Percentiles rank a stretch among this genome's conserved stretches.
Evolutionary conservation across 2,888 invertebrate genomes (phyloP).

Genomic region (Brassicogethes aeneus): DNA sequence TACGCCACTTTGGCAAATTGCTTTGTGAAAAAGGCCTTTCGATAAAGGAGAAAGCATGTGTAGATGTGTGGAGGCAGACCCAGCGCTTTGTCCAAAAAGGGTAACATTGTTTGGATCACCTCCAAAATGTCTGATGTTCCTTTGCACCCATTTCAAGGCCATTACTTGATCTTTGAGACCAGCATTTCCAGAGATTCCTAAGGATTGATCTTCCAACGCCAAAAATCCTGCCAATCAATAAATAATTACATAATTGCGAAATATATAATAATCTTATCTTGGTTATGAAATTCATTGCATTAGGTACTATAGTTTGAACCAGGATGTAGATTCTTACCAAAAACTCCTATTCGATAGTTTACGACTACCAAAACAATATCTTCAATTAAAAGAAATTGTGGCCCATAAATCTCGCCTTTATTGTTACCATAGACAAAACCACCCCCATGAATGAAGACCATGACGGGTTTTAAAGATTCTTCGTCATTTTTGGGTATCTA

Average conservation of each 20-base stretch:
- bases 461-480: conserved; percentile 24
- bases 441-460: conserved; percentile 47
- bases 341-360: conserved; percentile 41
- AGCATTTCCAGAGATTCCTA: conserved; percentile 46
- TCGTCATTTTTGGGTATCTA: no score
- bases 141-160: conserved; percentile 45
- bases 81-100: conserved; percentile 47
- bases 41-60: conserved; percentile 44
- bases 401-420: conserved; percentile 30
- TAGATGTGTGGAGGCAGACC: conserved; percentile 42
- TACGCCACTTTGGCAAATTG: conserved; percentile 33
- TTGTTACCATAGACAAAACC: conserved; percentile 42
- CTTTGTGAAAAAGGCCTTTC: conserved; percentile 36
- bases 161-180: conserved; percentile 46
- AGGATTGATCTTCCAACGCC: conserved; percentile 38
- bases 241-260: no score
- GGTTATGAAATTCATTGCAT: no score
- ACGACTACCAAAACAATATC: conserved; percentile 42
- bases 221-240: no score
- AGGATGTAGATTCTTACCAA: no score
- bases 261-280: no score
- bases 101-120: conserved; percentile 34
- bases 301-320: no score
- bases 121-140: conserved; percentile 36
- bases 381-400: conserved; percentile 42